These are phyloP conservation scores for Gymnopithys bicolor DNA, from an alignment of 2,797 vertebrate species.

Conservation along the genomic window DNA sequence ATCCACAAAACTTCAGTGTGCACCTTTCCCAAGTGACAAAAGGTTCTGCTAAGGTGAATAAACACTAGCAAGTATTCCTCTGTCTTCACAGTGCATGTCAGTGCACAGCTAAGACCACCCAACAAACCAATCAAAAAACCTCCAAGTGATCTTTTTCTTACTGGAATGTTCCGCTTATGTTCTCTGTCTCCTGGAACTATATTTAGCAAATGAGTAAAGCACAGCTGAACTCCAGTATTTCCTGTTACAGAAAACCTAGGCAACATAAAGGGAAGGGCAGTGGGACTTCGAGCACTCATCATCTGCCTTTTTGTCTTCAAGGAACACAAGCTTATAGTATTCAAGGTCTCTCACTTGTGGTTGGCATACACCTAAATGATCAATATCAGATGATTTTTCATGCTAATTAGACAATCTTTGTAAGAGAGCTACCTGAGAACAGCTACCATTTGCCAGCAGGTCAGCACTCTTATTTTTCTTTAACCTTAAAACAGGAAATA, in stretches of 20 bases:
- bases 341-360: not conserved
- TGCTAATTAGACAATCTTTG: not conserved
- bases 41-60: not conserved
- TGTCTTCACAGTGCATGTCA: not conserved
- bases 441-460: not conserved
- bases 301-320: not conserved
- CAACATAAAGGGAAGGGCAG: not conserved
- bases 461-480: not conserved
- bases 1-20: not conserved
- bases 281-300: rapidly evolving
- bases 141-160: not conserved
- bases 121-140: not conserved
- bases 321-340: not conserved
- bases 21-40: not conserved
- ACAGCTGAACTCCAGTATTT: not conserved
- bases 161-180: not conserved
- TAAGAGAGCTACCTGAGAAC: not conserved
- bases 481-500: not conserved
- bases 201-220: not conserved
- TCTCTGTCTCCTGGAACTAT: not conserved
- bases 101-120: not conserved
- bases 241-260: not conserved
- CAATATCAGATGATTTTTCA: not conserved
- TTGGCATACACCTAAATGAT: not conserved
- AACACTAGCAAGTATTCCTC: not conserved